phyloP scores from a whole-genome alignment of 2,888 invertebrate genomes.

The Electrophaes corylata region DNA sequence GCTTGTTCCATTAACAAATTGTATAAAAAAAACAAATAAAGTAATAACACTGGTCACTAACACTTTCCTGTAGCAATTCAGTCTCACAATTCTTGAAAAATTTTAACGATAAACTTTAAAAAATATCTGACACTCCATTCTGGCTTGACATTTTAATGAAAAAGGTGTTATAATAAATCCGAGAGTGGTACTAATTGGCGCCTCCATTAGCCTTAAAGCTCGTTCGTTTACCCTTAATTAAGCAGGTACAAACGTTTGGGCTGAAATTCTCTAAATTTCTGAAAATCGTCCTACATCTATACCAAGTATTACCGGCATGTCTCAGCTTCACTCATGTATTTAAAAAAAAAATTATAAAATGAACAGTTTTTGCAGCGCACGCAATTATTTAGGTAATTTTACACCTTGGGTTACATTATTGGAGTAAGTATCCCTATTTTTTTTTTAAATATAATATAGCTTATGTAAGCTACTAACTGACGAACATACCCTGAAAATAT shows the following conservation, averaged over 20 bases:
- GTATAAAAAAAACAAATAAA: too few relatives aligned
- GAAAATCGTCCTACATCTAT: neutral
- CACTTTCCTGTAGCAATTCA: neutral
- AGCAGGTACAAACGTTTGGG: conserved; percentile 21
- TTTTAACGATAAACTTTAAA: conserved; percentile 1
- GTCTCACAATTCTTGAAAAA: neutral
- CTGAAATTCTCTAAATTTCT: neutral
- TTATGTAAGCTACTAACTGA: too few relatives aligned
- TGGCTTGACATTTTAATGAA: conserved; percentile 10
- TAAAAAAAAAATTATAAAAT: too few relatives aligned
- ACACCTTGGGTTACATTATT: too few relatives aligned
- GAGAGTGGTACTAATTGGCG: conserved; percentile 33
- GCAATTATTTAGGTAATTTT: too few relatives aligned
- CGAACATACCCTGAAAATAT: too few relatives aligned
- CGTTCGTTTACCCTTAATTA: conserved; percentile 39
- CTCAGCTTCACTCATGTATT: too few relatives aligned
- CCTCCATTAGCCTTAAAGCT: conserved; percentile 32
- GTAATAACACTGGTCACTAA: neutral
- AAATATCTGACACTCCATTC: conserved; percentile 3
- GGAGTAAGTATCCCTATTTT: too few relatives aligned
- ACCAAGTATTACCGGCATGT: neutral
- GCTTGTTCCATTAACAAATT: too few relatives aligned
- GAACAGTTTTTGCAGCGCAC: too few relatives aligned
- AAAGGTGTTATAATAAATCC: conserved; percentile 17
- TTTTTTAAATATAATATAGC: too few relatives aligned